These are phyloP conservation scores for Anguilla pacifica DNA, from an alignment of 2,797 vertebrate genomes.

Conservation along the genomic window DNA sequence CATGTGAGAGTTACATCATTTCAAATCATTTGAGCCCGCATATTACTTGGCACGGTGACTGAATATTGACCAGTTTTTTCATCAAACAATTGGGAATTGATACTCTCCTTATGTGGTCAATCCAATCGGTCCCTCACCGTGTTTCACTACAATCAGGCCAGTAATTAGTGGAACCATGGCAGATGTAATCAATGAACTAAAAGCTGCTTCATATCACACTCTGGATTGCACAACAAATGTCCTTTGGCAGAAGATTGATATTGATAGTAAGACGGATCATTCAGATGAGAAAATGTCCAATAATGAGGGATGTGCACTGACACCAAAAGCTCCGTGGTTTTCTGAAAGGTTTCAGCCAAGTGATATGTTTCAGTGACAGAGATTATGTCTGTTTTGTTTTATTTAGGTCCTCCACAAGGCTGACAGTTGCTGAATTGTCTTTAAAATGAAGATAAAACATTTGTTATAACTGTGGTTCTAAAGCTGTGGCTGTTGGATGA, in stretches of 20 bases:
- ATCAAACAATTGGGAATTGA: slow-evolving; percentile 54
- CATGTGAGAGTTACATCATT: slow-evolving; percentile 40
- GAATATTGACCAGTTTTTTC: slow-evolving; percentile 38
- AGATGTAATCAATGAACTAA: slow-evolving; percentile 77
- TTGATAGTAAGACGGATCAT: slow-evolving; percentile 52
- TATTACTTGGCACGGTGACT: slow-evolving; percentile 51
- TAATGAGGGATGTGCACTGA: slow-evolving; percentile 13
- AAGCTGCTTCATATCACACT: slow-evolving; percentile 61
- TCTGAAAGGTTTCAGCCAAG: neutral
- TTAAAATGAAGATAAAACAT: neutral
- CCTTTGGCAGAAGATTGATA: slow-evolving; percentile 51
- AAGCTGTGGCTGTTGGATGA: neutral
- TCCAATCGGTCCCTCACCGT: slow-evolving; percentile 64
- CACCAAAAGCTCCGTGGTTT: neutral
- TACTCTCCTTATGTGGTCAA: slow-evolving; percentile 49
- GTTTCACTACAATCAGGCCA: slow-evolving; percentile 68
- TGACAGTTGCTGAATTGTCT: neutral
- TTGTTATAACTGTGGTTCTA: neutral
- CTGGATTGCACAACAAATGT: slow-evolving; percentile 62
- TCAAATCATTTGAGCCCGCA: slow-evolving; percentile 35
- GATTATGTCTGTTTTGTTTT: neutral
- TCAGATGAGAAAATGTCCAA: slow-evolving; percentile 39
- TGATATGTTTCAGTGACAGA: neutral
- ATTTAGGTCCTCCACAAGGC: neutral
- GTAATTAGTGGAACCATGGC: slow-evolving; percentile 72